phyloP scores from a whole-genome alignment of 2,113 vertebrate genomes.

The Recurvirostra avosetta region DNA sequence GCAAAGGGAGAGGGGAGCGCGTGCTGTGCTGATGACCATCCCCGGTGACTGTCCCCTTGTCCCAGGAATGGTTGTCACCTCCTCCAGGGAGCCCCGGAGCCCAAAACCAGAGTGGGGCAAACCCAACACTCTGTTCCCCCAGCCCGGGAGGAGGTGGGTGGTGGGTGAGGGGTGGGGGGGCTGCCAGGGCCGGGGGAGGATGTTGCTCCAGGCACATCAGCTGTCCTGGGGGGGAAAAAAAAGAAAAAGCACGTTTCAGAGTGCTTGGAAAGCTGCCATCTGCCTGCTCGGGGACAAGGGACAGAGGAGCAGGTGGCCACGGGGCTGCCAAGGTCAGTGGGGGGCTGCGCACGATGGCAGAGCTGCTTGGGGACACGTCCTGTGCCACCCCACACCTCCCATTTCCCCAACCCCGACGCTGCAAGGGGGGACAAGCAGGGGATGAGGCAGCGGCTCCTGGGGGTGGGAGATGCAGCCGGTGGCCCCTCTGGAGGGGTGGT shows the following conservation, averaged over 20 bases:
- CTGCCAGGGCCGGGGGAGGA: neutral
- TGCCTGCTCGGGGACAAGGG: neutral
- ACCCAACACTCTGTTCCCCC: neutral
- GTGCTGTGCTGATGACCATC: neutral
- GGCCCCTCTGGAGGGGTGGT: neutral
- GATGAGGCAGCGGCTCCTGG: neutral
- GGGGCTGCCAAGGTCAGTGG: neutral
- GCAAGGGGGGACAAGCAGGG: neutral
- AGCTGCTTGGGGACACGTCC: neutral
- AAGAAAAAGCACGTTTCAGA: neutral
- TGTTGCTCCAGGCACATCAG: neutral
- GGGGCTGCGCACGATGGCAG: neutral
- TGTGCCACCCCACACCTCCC: neutral
- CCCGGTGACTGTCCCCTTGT: neutral
- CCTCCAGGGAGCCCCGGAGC: neutral
- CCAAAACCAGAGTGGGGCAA: neutral
- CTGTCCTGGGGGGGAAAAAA: neutral
- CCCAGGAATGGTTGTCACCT: neutral
- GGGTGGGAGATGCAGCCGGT: neutral
- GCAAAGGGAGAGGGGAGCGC: neutral
- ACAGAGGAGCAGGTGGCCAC: fast-evolving
- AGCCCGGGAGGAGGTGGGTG: fast-evolving
- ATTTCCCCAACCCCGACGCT: neutral
- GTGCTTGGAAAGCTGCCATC: neutral
- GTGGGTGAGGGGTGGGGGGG: neutral